These are phyloP conservation scores for Eristalis intricaria DNA, from an alignment of 2,888 invertebrate genomes.

Conservation along the genomic window DNA sequence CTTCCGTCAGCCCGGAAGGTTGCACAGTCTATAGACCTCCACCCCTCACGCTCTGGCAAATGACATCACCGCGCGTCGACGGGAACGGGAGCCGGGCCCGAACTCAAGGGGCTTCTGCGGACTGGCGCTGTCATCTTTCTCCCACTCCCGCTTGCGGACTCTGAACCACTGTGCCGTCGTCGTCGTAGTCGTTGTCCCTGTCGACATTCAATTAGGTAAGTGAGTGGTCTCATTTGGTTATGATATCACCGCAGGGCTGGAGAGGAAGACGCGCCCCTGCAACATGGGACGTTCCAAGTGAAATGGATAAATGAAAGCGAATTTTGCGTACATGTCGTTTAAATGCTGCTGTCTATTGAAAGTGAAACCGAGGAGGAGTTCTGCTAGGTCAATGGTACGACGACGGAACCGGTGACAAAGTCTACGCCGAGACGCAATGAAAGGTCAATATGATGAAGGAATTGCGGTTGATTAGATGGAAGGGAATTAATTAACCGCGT, in stretches of 20 bases:
- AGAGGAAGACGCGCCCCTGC: slow-evolving; percentile 24
- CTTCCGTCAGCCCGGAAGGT: slow-evolving; percentile 56
- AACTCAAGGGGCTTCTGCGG: slow-evolving; percentile 28
- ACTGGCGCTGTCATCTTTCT: slow-evolving; percentile 47
- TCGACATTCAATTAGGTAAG: slow-evolving; percentile 66
- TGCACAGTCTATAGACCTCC: slow-evolving; percentile 1
- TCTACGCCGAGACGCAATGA: background rate
- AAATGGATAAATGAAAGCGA: slow-evolving; percentile 62
- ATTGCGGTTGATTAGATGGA: slow-evolving; percentile 24
- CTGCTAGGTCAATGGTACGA: slow-evolving; percentile 28
- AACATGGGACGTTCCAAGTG: slow-evolving; percentile 42
- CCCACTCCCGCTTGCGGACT: slow-evolving; percentile 3
- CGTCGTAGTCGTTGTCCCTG: slow-evolving; percentile 28
- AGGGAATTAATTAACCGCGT: background rate
- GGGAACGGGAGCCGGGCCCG: slow-evolving; percentile 2
- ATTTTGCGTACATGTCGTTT: slow-evolving; percentile 45
- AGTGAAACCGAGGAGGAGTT: slow-evolving; percentile 42
- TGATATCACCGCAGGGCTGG: slow-evolving; percentile 57
- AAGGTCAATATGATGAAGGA: slow-evolving; percentile 27
- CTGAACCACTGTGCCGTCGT: slow-evolving; percentile 36
- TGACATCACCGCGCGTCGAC: slow-evolving; percentile 65
- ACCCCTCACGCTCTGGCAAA: slow-evolving; percentile 30
- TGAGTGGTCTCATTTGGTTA: slow-evolving; percentile 54
- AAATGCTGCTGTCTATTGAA: slow-evolving; percentile 25
- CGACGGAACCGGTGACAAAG: background rate